Conservation (phyloP, 2,888 invertebrate genomes). For the Brachynemurus nebulosus region DNA sequence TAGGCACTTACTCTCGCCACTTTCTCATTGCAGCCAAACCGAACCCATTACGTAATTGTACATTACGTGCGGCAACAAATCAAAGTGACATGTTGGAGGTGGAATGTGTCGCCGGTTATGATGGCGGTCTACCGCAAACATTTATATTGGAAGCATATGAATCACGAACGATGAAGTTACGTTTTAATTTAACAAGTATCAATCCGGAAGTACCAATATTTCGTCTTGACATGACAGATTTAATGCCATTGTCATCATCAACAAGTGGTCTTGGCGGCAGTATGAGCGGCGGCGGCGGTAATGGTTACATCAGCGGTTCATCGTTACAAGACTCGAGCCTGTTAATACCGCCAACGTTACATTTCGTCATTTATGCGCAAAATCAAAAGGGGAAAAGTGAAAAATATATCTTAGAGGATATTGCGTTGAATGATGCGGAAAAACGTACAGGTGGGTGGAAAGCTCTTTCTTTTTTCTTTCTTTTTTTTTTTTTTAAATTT, state of each 20-base stretch:
- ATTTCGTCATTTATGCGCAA: conserved; percentile 66
- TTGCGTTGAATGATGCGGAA: conserved; percentile 75
- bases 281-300: conserved; percentile 21
- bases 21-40: conserved; percentile 50
- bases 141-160: conserved; percentile 75
- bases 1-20: too few relatives aligned
- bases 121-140: conserved; percentile 76
- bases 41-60: conserved; percentile 72
- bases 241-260: conserved; percentile 34
- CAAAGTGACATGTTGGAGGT: conserved; percentile 53
- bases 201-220: conserved; percentile 44
- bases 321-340: conserved; percentile 25
- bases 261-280: conserved; percentile 21
- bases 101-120: conserved; percentile 76
- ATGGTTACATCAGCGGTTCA: conserved; percentile 25
- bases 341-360: conserved; percentile 45
- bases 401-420: conserved; percentile 67
- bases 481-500: not conserved
- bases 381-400: conserved; percentile 80
- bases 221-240: conserved; percentile 46
- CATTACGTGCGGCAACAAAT: conserved; percentile 53
- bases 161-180: conserved; percentile 51
- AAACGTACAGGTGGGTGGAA: conserved; percentile 70
- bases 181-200: conserved; percentile 53
- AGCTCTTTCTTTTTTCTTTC: not conserved